Percentiles rank a stretch among this genome's conserved stretches.
Conservation (phyloP, 2,113 vertebrate species). For the Hylia prasina region DNA sequence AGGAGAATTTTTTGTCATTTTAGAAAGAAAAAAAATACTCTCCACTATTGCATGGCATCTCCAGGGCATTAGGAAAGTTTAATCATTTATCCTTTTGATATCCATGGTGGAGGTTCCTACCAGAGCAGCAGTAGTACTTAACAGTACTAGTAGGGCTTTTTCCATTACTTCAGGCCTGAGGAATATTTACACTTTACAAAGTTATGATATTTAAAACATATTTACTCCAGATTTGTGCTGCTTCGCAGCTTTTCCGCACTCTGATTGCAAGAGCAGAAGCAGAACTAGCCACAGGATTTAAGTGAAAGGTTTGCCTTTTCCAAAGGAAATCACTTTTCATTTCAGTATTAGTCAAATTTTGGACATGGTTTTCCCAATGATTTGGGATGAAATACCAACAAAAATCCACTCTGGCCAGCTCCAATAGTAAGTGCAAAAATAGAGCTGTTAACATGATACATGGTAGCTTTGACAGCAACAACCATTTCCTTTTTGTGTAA, state of each 20-base stretch:
- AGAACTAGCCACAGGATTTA: neutral
- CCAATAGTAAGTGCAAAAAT: neutral
- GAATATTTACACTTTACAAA: neutral
- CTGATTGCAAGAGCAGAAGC: neutral
- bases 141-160: neutral
- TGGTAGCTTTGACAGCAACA: neutral
- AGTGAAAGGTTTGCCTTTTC: neutral
- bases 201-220: neutral
- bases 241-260: neutral
- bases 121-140: neutral
- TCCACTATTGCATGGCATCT: neutral
- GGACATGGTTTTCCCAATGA: neutral
- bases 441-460: slow-evolving; percentile 9
- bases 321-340: neutral
- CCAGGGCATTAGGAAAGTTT: neutral
- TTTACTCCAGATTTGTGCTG: neutral
- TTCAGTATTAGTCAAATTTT: neutral
- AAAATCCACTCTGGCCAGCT: neutral
- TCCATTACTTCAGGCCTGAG: neutral
- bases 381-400: neutral
- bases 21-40: neutral
- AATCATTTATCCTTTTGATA: neutral
- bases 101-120: neutral
- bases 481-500: slow-evolving; percentile 51
- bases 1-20: neutral